These are phyloP conservation scores for Botia almorhae DNA, from an alignment of 2,797 vertebrate genomes.

Conservation along the genomic window DNA sequence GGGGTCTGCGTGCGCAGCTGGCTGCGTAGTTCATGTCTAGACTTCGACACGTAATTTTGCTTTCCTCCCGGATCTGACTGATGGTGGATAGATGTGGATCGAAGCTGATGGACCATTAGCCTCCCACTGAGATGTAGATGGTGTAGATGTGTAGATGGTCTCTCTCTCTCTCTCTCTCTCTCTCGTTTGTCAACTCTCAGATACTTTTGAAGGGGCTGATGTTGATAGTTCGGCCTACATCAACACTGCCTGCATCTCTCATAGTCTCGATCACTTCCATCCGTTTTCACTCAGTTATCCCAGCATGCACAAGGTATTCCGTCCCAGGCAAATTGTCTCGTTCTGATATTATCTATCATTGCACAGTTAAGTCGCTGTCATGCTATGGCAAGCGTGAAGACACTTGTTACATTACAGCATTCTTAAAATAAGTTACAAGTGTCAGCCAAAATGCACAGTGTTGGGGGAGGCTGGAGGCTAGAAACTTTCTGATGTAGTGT, in stretches of 20 bases:
- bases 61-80: slow-evolving; percentile 18
- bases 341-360: slow-evolving; percentile 59
- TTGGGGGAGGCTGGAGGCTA: background rate
- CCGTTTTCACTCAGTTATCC: slow-evolving; percentile 51
- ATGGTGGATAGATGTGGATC: slow-evolving; percentile 36
- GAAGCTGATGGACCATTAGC: slow-evolving; percentile 45
- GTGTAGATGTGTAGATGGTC: no score
- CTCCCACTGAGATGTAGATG: slow-evolving; percentile 33
- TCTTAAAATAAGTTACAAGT: background rate
- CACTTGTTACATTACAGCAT: background rate
- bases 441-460: background rate
- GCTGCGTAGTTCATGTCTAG: slow-evolving; percentile 4
- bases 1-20: background rate
- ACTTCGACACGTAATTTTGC: background rate
- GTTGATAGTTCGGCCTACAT: slow-evolving; percentile 5
- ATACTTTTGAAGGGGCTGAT: slow-evolving; percentile 1
- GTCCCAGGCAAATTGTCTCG: slow-evolving; percentile 68
- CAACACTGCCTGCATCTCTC: slow-evolving; percentile 24
- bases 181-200: slow-evolving; percentile 28
- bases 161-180: background rate
- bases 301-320: slow-evolving; percentile 50
- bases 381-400: slow-evolving; percentile 4
- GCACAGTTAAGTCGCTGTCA: slow-evolving; percentile 9
- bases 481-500: background rate
- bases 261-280: slow-evolving; percentile 55